Evolutionary conservation across 2,797 vertebrate genomes (phyloP), one percentile per base, ranked within the genome.

Genomic region (Pangasius mekongensis): DNA sequence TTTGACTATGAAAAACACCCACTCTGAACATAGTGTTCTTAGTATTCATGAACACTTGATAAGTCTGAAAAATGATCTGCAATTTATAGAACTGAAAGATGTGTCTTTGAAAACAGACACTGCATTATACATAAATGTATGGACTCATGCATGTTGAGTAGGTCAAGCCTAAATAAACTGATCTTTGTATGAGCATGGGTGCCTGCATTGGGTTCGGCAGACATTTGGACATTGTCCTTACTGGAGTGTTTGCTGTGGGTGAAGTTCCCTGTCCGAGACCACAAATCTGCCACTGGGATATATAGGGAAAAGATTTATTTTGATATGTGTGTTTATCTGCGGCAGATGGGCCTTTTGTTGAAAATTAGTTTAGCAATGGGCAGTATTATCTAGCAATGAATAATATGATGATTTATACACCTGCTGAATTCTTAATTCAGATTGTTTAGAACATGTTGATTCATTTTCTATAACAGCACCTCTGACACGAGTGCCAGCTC

Each of bases 211-310:
- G 67, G 69, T 49, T 69, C 43, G 9, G 18, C 49, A 84, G 86
- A 64, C 88, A 64, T 39, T 60, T 43, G 64, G 78, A 89, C 69
- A 66, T 81, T 84, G 84, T 88, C 56, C 81, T 73, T 76, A 54
- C 30, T 84, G 64, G 54, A 82, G 33, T 82, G 80, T 82, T 62
- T 43, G 52, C 43, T 78, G 49, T 84, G 16, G 80, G 24, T n/a
- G 11, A 76, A 43, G 80, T 84, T 83, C 16, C 43, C 33, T 71
- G 69, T 87, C 22, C 62, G 47, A 58, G 74, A 78, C 54, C 27
- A 64, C 58, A 88, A 83, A 80, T 66, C 52, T 77, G 43, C 43
- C 52, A 39, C 62, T 71, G n/a, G 60, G 67, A 84, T 82, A 85
- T 82, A 82, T 33, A 56, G 18, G 52, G 83, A 86, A 84, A 62